These are phyloP conservation scores for Teinopalpus imperialis DNA, from an alignment of 2,888 invertebrate genomes.

Conservation along the genomic window DNA sequence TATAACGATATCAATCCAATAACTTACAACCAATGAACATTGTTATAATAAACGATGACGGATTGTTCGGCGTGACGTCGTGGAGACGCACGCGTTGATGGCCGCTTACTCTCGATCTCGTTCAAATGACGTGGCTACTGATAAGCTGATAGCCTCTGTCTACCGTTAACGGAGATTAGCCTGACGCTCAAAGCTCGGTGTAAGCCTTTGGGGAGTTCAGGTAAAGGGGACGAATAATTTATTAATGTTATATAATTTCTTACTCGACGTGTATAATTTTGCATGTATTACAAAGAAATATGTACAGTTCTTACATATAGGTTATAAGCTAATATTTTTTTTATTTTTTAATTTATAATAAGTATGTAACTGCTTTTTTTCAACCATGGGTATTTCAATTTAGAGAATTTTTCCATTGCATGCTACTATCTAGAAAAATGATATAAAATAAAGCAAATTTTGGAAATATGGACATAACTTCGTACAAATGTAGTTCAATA, in stretches of 20 bases:
- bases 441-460: no score
- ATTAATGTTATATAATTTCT: neutral
- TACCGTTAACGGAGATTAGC: slow-evolving; percentile 28
- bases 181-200: slow-evolving; percentile 28
- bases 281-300: no score
- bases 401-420: no score
- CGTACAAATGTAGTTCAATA: no score
- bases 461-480: no score
- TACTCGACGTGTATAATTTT: neutral
- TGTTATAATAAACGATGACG: slow-evolving; percentile 41
- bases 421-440: no score
- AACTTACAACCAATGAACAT: slow-evolving; percentile 14
- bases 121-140: slow-evolving; percentile 54
- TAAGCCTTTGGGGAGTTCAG: slow-evolving; percentile 11
- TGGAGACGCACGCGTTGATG: slow-evolving; percentile 49
- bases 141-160: slow-evolving; percentile 50
- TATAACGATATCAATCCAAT: slow-evolving; percentile 2
- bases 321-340: no score
- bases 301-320: no score
- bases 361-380: no score
- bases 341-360: no score
- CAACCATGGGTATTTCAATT: no score
- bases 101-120: slow-evolving; percentile 58
- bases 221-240: slow-evolving; percentile 5
- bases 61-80: slow-evolving; percentile 47